These are phyloP conservation scores for Tragelaphus buxtoni DNA, from an alignment of 2,113 vertebrate species.

Conservation along the genomic window DNA sequence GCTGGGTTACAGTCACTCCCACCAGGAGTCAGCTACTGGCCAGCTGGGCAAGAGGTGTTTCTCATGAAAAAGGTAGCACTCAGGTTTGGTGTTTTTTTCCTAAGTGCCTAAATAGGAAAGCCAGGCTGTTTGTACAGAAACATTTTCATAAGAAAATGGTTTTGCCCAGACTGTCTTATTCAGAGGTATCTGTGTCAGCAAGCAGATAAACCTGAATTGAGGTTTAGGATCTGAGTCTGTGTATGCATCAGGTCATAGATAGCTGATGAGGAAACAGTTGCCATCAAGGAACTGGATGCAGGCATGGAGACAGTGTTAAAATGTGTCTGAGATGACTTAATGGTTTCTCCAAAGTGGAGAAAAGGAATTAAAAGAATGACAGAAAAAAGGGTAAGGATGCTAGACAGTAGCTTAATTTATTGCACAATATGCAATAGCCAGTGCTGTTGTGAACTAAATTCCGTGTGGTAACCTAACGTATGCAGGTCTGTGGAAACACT, in stretches of 20 bases:
- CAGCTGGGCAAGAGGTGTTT: neutral
- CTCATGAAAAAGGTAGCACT: neutral
- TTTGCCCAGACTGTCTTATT: neutral
- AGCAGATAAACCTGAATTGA: neutral
- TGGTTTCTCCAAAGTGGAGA: neutral
- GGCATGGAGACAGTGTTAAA: neutral
- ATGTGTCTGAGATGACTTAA: neutral
- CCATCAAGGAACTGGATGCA: neutral
- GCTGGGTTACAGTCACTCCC: neutral
- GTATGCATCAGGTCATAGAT: neutral
- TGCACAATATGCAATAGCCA: neutral
- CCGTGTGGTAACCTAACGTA: neutral
- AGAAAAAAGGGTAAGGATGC: neutral
- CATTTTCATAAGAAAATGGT: neutral
- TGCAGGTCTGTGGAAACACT: neutral
- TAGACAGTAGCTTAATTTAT: neutral
- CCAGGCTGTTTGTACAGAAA: neutral
- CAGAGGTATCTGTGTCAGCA: neutral
- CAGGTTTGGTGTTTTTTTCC: neutral
- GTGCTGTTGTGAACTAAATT: neutral
- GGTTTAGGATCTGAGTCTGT: neutral
- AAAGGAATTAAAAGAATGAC: neutral
- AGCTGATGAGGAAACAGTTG: neutral
- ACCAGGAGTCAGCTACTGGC: neutral
- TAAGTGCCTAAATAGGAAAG: slow-evolving; percentile 63